These are phyloP conservation scores for Aspidoscelis tigris DNA, from an alignment of 2,113 vertebrate species.

Conservation along the genomic window DNA sequence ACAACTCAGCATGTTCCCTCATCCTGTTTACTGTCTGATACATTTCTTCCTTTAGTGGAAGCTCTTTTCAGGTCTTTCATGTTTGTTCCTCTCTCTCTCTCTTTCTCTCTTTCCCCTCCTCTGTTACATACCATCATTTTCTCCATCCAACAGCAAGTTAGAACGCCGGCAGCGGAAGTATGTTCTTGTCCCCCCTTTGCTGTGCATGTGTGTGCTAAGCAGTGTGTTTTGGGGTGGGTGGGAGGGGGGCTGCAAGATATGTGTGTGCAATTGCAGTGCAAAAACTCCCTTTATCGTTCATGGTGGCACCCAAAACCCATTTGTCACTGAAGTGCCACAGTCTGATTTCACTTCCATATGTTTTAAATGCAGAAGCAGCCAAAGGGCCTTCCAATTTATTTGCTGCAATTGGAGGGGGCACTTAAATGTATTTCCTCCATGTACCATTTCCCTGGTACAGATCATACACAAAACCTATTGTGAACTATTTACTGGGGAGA, in stretches of 20 bases:
- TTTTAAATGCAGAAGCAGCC: neutral
- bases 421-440: neutral
- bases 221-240: neutral
- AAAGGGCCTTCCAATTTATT: neutral
- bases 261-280: neutral
- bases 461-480: too few species aligned
- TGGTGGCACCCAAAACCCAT: neutral
- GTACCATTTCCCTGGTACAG: neutral
- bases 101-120: neutral
- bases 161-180: conserved; percentile 58
- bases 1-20: neutral
- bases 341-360: neutral
- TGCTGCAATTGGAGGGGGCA: neutral
- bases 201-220: conserved; percentile 12
- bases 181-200: neutral
- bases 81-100: conserved; percentile 6
- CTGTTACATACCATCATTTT: conserved; percentile 27
- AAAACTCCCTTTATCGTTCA: neutral
- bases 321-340: neutral
- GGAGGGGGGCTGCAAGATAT: neutral
- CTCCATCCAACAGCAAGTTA: conserved; percentile 49
- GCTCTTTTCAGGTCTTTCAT: conserved; percentile 20
- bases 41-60: neutral
- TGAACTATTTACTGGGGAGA: too few species aligned
- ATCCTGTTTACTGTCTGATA: neutral